Evolutionary conservation across 2,888 invertebrate species (phyloP).

Genomic region (Cotesia congregata): DNA sequence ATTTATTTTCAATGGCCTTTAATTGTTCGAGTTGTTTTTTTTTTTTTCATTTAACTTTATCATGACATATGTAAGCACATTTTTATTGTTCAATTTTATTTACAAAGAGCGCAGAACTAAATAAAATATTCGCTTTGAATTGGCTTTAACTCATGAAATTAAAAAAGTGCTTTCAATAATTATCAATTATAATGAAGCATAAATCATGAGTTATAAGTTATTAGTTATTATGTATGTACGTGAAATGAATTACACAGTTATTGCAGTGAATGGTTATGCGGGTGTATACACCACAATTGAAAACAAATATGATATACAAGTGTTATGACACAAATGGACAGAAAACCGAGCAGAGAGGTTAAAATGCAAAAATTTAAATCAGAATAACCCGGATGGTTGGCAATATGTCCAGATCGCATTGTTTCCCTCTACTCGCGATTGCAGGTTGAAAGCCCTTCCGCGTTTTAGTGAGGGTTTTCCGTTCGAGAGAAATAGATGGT

Average conservation of each 20-base stretch:
- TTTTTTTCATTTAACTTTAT: neutral
- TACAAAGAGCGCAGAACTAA: neutral
- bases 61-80: neutral
- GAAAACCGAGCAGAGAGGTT: constrained; percentile 34
- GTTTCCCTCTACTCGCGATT: constrained; percentile 49
- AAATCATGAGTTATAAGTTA: neutral
- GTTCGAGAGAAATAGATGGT: constrained; percentile 25
- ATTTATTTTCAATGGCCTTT: constrained; percentile 40
- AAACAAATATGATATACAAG: neutral
- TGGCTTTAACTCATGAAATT: neutral
- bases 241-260: neutral
- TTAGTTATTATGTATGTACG: neutral
- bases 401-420: constrained; percentile 63
- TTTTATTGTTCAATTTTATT: neutral
- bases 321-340: constrained; percentile 18
- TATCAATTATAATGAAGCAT: neutral
- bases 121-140: too few relatives aligned
- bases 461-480: constrained; percentile 48
- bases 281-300: constrained; percentile 3
- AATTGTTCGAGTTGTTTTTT: neutral
- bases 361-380: constrained; percentile 63
- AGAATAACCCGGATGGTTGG: constrained; percentile 63
- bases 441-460: constrained; percentile 46
- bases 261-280: neutral
- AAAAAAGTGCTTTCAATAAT: neutral